phyloP scores from a whole-genome alignment of 2,888 invertebrate species.

The Cerastis rubricosa region DNA sequence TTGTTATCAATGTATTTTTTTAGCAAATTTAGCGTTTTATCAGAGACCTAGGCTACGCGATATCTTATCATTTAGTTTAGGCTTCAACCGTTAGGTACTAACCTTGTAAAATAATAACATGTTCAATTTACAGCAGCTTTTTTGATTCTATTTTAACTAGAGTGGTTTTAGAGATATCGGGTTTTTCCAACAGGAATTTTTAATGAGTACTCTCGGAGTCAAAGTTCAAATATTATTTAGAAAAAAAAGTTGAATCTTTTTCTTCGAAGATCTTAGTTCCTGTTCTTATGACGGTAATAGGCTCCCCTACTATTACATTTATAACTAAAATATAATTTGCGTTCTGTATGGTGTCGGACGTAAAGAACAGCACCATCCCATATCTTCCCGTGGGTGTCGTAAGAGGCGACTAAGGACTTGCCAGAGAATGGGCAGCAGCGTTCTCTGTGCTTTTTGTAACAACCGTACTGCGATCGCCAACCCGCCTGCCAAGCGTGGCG shows the following conservation, averaged over 20 bases:
- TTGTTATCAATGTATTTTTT: constrained; percentile 82
- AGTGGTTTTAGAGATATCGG: neutral
- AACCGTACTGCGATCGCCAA: no score
- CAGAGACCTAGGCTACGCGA: constrained; percentile 86
- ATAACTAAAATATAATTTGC: neutral
- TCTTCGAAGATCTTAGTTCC: neutral
- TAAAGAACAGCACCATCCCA: no score
- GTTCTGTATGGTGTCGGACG: no score
- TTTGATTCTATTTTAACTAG: neutral
- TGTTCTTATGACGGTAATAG: neutral
- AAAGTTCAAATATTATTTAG: neutral
- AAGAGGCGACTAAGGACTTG: no score
- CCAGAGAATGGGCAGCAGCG: no score
- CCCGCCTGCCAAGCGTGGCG: no score
- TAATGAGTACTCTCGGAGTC: neutral
- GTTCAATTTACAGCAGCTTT: constrained; percentile 42
- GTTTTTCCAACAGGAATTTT: neutral
- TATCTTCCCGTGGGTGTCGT: no score
- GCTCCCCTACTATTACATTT: neutral
- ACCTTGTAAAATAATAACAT: constrained; percentile 54
- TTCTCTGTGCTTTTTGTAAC: no score
- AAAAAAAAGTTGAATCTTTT: neutral
- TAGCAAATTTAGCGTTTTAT: constrained; percentile 88
- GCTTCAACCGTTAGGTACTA: constrained; percentile 71
- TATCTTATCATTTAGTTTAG: constrained; percentile 86